phyloP scores from a whole-genome alignment of 2,113 vertebrate genomes.

The Ceyx margarethae region DNA sequence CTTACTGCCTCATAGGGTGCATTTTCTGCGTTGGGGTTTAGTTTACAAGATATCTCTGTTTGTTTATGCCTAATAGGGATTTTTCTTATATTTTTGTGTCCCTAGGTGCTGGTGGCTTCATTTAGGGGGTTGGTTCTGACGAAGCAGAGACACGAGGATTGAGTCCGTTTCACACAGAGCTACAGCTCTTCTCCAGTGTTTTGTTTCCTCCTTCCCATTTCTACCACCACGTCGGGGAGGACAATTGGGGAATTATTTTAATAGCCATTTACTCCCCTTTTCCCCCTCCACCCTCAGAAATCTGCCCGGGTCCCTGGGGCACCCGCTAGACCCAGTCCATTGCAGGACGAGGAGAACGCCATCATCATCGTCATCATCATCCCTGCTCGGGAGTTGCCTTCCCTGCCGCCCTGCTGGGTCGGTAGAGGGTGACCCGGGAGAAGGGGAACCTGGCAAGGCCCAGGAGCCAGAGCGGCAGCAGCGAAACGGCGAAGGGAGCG shows the following conservation, averaged over 20 bases:
- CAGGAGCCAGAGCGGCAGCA: not conserved
- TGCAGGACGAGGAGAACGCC: not conserved
- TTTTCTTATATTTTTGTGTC: not conserved
- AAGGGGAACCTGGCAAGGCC: not conserved
- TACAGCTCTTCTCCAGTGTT: not conserved
- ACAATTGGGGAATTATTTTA: not conserved
- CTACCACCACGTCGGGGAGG: not conserved
- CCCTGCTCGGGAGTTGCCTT: not conserved
- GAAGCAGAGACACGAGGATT: not conserved
- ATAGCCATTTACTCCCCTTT: not conserved
- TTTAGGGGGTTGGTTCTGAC: conserved; percentile 25
- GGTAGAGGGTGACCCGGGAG: not conserved
- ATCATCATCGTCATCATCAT: not conserved
- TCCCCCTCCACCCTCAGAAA: not conserved
- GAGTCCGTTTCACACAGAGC: not conserved
- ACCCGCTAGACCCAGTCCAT: not conserved
- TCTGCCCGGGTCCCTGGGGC: not conserved
- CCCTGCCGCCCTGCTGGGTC: not conserved
- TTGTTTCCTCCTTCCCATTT: not conserved
- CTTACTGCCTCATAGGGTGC: not conserved
- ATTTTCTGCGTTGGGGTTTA: not conserved
- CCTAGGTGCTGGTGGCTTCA: conserved; percentile 45
- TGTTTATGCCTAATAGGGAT: not conserved
- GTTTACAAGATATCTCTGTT: not conserved
- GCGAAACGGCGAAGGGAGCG: conserved; percentile 13